phyloP scores from a whole-genome alignment of 1,140 invertebrate species.

The Drosophila asahinai region DNA sequence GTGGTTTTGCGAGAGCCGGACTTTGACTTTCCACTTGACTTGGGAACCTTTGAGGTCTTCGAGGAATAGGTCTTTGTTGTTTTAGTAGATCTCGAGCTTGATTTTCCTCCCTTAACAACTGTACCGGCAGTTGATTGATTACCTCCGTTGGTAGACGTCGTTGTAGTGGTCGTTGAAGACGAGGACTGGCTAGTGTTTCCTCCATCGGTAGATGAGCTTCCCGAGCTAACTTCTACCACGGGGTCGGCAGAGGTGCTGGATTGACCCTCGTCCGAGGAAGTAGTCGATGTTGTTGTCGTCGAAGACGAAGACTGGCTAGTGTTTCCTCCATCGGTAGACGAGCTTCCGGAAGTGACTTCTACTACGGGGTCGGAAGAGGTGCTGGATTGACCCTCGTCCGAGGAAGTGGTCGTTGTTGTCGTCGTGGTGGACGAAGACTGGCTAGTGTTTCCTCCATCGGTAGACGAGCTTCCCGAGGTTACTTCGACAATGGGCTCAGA shows the following conservation, averaged over 20 bases:
- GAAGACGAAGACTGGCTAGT: conserved; percentile 4
- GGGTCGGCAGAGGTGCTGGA: neutral
- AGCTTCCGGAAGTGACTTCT: neutral
- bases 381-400: no score
- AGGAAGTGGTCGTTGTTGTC: no score
- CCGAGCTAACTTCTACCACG: neutral
- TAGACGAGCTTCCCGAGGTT: no score
- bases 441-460: no score
- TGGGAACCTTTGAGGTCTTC: conserved; percentile 1
- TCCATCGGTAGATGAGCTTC: neutral
- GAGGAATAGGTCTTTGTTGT: conserved; percentile 30
- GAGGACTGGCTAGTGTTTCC: neutral
- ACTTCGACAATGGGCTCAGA: no score
- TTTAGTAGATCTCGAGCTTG: conserved; percentile 6
- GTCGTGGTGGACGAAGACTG: no score
- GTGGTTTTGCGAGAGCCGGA: conserved; percentile 3
- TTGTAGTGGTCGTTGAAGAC: conserved; percentile 1
- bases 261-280: neutral
- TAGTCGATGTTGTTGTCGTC: neutral
- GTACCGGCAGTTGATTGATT: neutral
- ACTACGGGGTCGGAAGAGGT: neutral
- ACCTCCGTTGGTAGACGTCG: neutral
- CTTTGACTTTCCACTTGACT: neutral
- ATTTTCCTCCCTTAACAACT: neutral
- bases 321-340: neutral